Percentiles rank a stretch among this genome's conserved stretches.
phyloP scores from a whole-genome alignment of 2,113 vertebrate species.

The Pomatostomus ruficeps region DNA sequence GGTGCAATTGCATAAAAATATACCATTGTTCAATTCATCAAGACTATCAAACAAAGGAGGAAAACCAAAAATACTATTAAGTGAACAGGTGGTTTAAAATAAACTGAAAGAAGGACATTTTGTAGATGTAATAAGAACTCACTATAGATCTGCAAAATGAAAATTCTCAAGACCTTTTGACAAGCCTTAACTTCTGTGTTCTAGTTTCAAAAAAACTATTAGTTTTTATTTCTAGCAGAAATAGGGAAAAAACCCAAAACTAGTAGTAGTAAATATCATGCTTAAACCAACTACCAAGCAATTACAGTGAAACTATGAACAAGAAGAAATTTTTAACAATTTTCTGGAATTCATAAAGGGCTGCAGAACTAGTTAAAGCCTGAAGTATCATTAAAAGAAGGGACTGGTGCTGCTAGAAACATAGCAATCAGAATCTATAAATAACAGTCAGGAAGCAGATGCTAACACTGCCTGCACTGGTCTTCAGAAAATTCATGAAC shows the following conservation, averaged over 20 bases:
- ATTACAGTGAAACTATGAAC: neutral
- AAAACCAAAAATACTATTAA: neutral
- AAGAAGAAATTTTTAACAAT: neutral
- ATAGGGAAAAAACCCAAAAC: neutral
- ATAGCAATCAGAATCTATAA: conserved; percentile 45
- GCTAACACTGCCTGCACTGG: conserved; percentile 17
- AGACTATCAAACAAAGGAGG: neutral
- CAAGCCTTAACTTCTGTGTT: neutral
- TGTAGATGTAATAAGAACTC: neutral
- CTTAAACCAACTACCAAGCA: neutral
- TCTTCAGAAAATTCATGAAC: conserved; percentile 50
- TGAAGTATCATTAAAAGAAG: conserved; percentile 11
- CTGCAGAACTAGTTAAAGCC: conserved; percentile 14
- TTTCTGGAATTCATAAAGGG: neutral
- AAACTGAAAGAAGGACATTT: neutral
- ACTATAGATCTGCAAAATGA: neutral
- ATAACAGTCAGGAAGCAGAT: conserved; percentile 51
- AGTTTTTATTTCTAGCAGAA: neutral
- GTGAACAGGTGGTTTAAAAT: neutral
- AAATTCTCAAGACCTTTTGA: neutral
- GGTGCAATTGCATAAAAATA: neutral
- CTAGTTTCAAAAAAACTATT: neutral
- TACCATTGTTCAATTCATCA: neutral
- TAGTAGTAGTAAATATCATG: neutral
- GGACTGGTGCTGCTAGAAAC: conserved; percentile 2